A percentile compares a stretch with the other conserved stretches of the same genome.
Conservation (phyloP, 23 tunicate species). For the Halocynthia roretzi region DNA sequence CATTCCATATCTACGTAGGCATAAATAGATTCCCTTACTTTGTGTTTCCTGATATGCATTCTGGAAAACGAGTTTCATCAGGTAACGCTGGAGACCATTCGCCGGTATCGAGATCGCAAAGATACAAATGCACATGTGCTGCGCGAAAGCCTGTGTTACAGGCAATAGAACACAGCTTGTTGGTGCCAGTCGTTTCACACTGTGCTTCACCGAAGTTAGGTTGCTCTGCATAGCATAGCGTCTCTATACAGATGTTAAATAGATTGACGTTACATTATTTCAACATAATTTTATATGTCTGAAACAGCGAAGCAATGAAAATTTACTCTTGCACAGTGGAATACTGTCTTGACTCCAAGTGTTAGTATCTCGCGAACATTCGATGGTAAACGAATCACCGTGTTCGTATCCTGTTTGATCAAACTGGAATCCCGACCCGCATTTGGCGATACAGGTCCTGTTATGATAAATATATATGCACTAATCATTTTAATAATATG, state of each 20-base stretch:
- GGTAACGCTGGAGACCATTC: conserved; percentile 88
- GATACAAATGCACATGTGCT: conserved; percentile 77
- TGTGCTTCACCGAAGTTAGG: conserved; percentile 49
- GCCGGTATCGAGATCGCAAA: conserved; percentile 78
- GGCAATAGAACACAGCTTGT: conserved; percentile 60
- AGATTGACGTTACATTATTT: too few relatives aligned
- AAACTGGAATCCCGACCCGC: conserved; percentile 86
- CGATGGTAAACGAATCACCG: too few relatives aligned
- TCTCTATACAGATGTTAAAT: conserved; percentile 8
- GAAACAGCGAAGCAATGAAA: too few relatives aligned
- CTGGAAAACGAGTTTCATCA: conserved; percentile 42
- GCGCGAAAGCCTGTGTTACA: conserved; percentile 81
- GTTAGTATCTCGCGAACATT: too few relatives aligned
- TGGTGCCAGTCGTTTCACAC: conserved; percentile 53
- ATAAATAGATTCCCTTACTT: conserved; percentile 26
- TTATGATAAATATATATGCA: neutral
- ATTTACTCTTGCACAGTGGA: too few relatives aligned
- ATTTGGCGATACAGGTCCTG: conserved; percentile 93
- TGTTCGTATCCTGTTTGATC: neutral
- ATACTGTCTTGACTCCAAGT: too few relatives aligned
- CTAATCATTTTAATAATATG: too few relatives aligned
- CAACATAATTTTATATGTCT: too few relatives aligned
- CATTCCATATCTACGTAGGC: too few relatives aligned
- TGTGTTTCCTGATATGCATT: conserved; percentile 67
- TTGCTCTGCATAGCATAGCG: conserved; percentile 62